Percentiles rank a stretch among this genome's conserved stretches.
These are phyloP conservation scores for Hylaeus volcanicus DNA, from an alignment of 1,140 invertebrate species.

Conservation along the genomic window DNA sequence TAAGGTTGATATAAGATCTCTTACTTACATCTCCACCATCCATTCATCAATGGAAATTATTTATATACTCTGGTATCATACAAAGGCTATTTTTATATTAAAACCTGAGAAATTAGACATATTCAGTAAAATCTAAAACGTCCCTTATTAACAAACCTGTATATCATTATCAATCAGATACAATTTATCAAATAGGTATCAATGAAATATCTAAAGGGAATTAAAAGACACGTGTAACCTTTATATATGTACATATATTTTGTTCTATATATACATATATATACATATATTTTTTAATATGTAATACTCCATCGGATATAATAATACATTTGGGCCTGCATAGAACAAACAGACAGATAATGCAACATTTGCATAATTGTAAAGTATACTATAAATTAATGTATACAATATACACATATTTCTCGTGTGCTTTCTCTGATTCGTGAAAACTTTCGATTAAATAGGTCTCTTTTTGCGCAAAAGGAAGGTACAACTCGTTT, in stretches of 20 bases:
- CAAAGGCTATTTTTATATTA: too few relatives aligned
- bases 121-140: too few relatives aligned
- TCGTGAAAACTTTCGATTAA: conserved; percentile 74
- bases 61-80: too few relatives aligned
- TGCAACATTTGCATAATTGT: conserved; percentile 75
- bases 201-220: neutral
- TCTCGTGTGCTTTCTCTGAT: conserved; percentile 61
- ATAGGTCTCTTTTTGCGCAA: conserved; percentile 66
- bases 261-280: conserved; percentile 52
- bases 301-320: conserved; percentile 76
- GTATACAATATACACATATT: conserved; percentile 70
- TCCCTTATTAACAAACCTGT: too few relatives aligned
- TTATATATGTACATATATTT: conserved; percentile 26
- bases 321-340: conserved; percentile 76
- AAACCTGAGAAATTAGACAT: too few relatives aligned
- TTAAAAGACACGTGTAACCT: neutral
- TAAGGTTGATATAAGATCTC: too few relatives aligned
- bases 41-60: too few relatives aligned
- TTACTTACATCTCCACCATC: too few relatives aligned
- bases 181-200: neutral
- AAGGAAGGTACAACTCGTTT: conserved; percentile 71
- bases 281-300: conserved; percentile 66
- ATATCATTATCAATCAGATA: neutral
- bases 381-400: conserved; percentile 73
- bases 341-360: conserved; percentile 76